Base-by-base conservation (phyloP, 2,797 vertebrate genomes). In the Paramormyrops hopkinsi region DNA sequence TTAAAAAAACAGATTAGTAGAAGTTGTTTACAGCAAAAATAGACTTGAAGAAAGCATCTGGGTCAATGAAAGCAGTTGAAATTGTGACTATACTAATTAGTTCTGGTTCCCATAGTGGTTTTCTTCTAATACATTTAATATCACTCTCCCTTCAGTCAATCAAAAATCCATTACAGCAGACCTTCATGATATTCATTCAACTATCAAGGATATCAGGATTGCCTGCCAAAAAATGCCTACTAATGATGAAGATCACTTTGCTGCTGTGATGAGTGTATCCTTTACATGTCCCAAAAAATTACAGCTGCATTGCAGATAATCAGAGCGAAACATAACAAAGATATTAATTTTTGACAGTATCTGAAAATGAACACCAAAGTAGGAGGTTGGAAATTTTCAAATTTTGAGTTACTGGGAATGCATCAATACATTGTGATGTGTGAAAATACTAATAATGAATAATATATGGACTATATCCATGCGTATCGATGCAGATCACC, bases 221-320 rank as follows among this genome's bases (percentile, higher is more conserved):
- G 97, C 97, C 90, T 99, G 98, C 91, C 95, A 96, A 94, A 98
- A 94, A 92, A 97, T 98, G 95, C 93, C 95, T 1, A 95, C 96
- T 46, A 96, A 96, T 0, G 90, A 96, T 0, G 98, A 99, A 92
- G 99, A 99, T 95, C 97, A 96, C 88, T 99, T 99, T 54, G 95
- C 97, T 0, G 88, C 96, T 0, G 97, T 98, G 91, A 99, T 99
- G 99, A 96, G 94, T 0, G 98, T 99, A 99, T 95, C 98, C 95
- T 95, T 91, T 76, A 41, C 22, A 86, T 50, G 11, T 14, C 25
- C 46, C 51, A 59, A 33, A 51, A 56, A 33, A 85, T 29, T 85
- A 51, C n/a, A 85, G n/a, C 46, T 85, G 19, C 9, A 85, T 85
- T 51, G 51, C 44, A 85, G 48, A 85, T 79, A 44, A n/a, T 79